phyloP scores from a whole-genome alignment of 2,888 invertebrate genomes.

The Calliopum simillimum region DNA sequence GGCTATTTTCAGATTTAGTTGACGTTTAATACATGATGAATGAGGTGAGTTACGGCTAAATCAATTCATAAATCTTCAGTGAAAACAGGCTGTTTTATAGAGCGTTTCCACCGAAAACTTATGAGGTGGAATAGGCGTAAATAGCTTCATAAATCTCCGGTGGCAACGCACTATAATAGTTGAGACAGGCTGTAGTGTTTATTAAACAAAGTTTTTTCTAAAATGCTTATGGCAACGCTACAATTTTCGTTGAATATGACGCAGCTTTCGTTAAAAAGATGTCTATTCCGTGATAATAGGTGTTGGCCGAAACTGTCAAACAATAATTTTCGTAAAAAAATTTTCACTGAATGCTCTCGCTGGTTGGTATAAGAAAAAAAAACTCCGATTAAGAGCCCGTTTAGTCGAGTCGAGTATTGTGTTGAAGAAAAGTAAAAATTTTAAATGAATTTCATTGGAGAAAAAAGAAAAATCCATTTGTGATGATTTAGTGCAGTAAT shows the following conservation, averaged over 20 bases:
- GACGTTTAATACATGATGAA: too few species aligned
- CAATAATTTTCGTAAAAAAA: slow-evolving; percentile 32
- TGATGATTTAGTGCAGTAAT: slow-evolving; percentile 37
- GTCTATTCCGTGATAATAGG: slow-evolving; percentile 42
- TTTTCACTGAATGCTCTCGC: slow-evolving; percentile 36
- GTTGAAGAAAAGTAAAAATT: slow-evolving; percentile 32
- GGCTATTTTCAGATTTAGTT: too few species aligned
- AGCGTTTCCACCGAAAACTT: too few species aligned
- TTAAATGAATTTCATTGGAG: slow-evolving; percentile 35
- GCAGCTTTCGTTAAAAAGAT: slow-evolving; percentile 43
- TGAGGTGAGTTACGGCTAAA: too few species aligned
- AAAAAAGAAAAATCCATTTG: slow-evolving; percentile 35
- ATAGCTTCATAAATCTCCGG: too few species aligned
- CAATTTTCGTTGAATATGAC: slow-evolving; percentile 22
- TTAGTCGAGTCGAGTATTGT: slow-evolving; percentile 36
- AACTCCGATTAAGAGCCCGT: slow-evolving; percentile 30
- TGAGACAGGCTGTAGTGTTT: too few species aligned
- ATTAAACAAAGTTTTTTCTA: neutral
- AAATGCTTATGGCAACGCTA: slow-evolving; percentile 14
- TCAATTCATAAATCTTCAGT: too few species aligned
- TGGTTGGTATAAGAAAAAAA: slow-evolving; percentile 37
- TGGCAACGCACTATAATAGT: too few species aligned
- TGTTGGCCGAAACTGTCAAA: slow-evolving; percentile 51
- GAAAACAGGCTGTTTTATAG: too few species aligned
- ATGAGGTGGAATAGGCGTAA: too few species aligned